Base-by-base conservation (phyloP, 2,113 vertebrate species). In the Uropsilus gracilis region DNA sequence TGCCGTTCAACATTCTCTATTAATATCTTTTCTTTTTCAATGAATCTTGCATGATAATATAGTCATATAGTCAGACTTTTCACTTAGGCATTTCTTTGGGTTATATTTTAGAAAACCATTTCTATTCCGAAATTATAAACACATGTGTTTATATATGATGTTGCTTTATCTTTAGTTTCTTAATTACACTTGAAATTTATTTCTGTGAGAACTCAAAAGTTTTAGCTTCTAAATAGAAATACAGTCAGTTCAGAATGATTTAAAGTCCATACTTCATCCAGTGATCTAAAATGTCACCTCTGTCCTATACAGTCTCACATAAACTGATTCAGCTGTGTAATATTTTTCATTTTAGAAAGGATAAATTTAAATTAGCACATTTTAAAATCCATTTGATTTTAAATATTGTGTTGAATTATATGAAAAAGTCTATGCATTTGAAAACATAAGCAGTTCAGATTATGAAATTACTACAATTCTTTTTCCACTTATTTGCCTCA, bases 21-120 rank as follows among this genome's bases (percentile, higher is more conserved):
- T 44, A 22, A 37, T 50, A 39, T 18, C 77, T 84, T 91, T 94
- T 18, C 77, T 84, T 91, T 94, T 53, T 85, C 37, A 69, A 50
- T 63, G 55, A 16, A 57, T 76, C 46, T 24, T 77, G 59, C 17
- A 26, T 53, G 20, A 77, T 90, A 78, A 39, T 59, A n/a, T 44
- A 72, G 50, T 53, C n/a, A 20, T 68, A 32, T 37, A 32, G 17
- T 63, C 32, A 82, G 69, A 84, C 3, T 90, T 75, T 50, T 22
- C 9, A 26, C 46, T 59, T 69, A 39, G 48, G 18, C 9, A 14
- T 81, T 77, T 73, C 66, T 84, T 85, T 75, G 59, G 55, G 59
- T 75, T 20, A 55, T 87, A 17, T 81, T 87, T 88, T 69, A 88
- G 87, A 85, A 80, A 8, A 24, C 7, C 26, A 59, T 12, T 0